Percentiles rank a stretch among this genome's conserved stretches.
Conservation (phyloP, 2,888 invertebrate species). For the Perizoma flavofasciatum region DNA sequence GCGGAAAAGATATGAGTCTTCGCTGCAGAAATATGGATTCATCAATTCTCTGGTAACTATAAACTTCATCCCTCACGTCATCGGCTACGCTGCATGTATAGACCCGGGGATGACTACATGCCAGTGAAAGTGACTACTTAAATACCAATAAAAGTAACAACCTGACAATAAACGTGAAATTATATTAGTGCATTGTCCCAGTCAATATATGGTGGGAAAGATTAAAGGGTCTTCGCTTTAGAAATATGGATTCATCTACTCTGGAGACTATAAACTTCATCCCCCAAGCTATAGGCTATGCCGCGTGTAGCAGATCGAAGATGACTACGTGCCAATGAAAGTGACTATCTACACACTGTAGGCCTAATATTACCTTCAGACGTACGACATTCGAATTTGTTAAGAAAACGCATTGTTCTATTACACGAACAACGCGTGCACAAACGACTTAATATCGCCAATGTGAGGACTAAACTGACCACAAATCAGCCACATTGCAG, state of each 20-base stretch:
- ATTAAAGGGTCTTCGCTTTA: constrained; percentile 89
- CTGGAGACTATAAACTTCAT: constrained; percentile 91
- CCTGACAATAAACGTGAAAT: background rate
- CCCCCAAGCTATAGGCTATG: constrained; percentile 90
- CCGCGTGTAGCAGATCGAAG: constrained; percentile 88
- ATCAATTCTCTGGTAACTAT: constrained; percentile 90
- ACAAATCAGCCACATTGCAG: too few species aligned
- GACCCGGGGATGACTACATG: constrained; percentile 84
- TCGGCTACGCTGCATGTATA: constrained; percentile 89
- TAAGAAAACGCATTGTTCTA: too few species aligned
- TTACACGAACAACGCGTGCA: too few species aligned
- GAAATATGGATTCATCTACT: constrained; percentile 91
- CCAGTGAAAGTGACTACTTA: constrained; percentile 34
- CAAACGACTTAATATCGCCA: too few species aligned
- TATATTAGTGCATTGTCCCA: too few species aligned
- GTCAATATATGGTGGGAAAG: constrained; percentile 87
- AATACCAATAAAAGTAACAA: background rate
- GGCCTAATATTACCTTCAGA: background rate
- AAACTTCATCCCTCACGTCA: constrained; percentile 92
- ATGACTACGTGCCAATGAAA: constrained; percentile 67
- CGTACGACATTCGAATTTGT: too few species aligned
- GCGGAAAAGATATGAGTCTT: constrained; percentile 92
- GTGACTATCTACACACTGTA: too few species aligned
- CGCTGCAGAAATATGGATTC: constrained; percentile 90
- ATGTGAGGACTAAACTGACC: too few species aligned